Evolutionary conservation across 1,140 invertebrate species (phyloP), one percentile per base, ranked within the genome.

Genomic region (Drosophila truncata): DNA sequence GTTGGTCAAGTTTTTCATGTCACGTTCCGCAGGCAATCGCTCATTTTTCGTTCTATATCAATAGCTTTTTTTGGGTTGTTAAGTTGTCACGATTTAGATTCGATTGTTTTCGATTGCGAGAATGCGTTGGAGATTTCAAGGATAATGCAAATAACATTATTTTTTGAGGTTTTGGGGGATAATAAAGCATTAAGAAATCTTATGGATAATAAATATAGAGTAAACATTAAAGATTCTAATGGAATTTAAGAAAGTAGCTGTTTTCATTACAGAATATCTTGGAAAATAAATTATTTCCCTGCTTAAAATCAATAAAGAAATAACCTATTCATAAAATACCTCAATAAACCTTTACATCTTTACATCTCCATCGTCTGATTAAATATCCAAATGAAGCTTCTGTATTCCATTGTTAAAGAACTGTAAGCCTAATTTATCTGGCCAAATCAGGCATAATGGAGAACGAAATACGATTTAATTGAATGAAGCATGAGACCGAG

Each of bases 381-480:
- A 5, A 16, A 39, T 59, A 29, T 55, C 13, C n/a, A 50, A 50
- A 50, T 50, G n/a, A 50, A 18, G n/a, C 25, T 29, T 16, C 27
- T 8, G n/a, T 9, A 61, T 31, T 8, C 6, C 16, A 41, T 61
- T 61, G 61, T 64, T 41, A 1, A 61, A 41, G 18, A 62, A 35
- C 29, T 33, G 0, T 27, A 52, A 11, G 23, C 27, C 20, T 9
- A 16, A 27, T 33, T 31, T 18, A 52, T 42, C 7, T 1, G 16
- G n/a, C 13, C 31, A 62, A 73, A 39, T 74, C 35, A 33, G 47
- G 16, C 29, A 35, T 54, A 67, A 44, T 70, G 41, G 4, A 70
- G 29, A 16, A 14, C 46, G 37, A 73, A 33, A 44, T 62, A 27
- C 46, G 20, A 73, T 14, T 73, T 52, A 73, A 73, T 52, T 74